Conservation (phyloP, 2,113 vertebrate genomes). For the Macroglossus sobrinus region DNA sequence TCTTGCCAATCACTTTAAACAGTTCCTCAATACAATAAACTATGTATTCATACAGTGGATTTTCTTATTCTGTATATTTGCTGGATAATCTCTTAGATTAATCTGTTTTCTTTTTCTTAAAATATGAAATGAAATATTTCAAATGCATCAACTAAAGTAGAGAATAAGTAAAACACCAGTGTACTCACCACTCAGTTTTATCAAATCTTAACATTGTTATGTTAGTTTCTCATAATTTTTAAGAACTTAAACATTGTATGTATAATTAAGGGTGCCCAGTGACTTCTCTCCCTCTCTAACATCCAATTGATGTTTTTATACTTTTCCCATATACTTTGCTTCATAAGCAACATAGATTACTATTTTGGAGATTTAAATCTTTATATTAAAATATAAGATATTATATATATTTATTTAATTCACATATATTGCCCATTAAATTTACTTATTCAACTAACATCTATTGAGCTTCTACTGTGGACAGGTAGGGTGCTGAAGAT, state of each 20-base stretch:
- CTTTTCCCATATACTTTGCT: not conserved
- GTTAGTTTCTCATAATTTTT: not conserved
- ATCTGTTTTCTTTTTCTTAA: not conserved
- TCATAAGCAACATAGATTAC: not conserved
- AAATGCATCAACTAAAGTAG: not conserved
- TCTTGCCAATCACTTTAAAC: not conserved
- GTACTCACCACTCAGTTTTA: not conserved
- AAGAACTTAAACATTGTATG: not conserved
- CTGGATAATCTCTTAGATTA: not conserved
- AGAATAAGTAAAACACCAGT: not conserved
- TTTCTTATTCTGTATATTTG: not conserved
- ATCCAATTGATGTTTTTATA: not conserved
- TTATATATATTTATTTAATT: not conserved
- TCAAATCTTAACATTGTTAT: not conserved
- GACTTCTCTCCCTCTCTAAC: not conserved
- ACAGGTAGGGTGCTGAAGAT: not conserved
- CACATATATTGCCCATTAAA: not conserved
- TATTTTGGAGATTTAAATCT: not conserved
- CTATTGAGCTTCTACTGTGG: not conserved
- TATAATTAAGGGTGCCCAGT: not conserved
- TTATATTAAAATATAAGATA: not conserved
- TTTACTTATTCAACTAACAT: not conserved
- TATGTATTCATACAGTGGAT: not conserved
- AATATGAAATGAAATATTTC: constrained; percentile 16
- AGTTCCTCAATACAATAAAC: not conserved